Base-by-base conservation (phyloP, 2,113 vertebrate species). In the Podilymbus podiceps region DNA sequence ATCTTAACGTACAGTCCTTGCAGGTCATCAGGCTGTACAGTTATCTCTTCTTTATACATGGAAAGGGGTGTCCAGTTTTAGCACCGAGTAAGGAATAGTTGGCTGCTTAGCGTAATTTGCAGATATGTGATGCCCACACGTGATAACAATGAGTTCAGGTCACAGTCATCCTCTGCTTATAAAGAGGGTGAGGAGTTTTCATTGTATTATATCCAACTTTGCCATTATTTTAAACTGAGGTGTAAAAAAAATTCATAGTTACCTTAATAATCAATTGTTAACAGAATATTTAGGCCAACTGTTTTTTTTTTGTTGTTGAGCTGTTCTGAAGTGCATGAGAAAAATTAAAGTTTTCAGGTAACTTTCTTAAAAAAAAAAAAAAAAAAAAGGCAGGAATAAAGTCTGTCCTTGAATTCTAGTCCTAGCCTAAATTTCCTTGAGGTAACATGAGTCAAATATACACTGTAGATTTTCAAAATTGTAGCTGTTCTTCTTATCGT, bases 401-500 rank as follows among this genome's bases (percentile, higher is more conserved):
- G 46, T 78, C 66, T 75, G 7, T 68, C 42, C 12, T 31, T 81
- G 35, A 56, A 38, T 46, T 79, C 19, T 79, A 30, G 22, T 46
- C 28, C 18, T 35, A 56, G 28, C 30, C 20, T 53, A n/a, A 46
- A 38, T 72, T 91, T 18, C 17, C 12, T 42, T 25, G 27, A 80
- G 23, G 35, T 66, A 76, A 44, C 8, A 6, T 33, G 14, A 58
- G 38, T 83, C 40, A 46, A 7, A 15, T 62, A 14, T 31, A 15
- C 18, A 4, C 13, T 76, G 16, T 49, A 63, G 16, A 8, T 31
- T 69, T 95, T 50, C 11, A 30, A 30, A 73, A 30, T 50, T 50
- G 16, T 58, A 21, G 4, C 0, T 55, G 9, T 19, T 89, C 28
- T 72, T 79, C 11, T 35, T 72, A 8, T 22, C 2, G 0, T n/a